Evolutionary conservation across 1,140 invertebrate species (phyloP).

Genomic region (Ectropis grisescens): DNA sequence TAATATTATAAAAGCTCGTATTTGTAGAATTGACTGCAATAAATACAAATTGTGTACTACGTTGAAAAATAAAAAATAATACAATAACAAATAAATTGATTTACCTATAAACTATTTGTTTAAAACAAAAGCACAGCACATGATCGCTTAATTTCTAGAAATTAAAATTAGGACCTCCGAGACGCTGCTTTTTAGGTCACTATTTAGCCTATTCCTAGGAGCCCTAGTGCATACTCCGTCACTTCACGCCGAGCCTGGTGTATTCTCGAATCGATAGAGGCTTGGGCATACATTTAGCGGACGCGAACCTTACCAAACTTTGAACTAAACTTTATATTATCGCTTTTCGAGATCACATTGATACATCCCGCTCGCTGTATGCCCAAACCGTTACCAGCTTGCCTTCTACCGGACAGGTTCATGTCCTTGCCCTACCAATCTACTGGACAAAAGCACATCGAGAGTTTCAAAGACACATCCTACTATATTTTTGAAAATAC

Average conservation of each 20-base stretch:
- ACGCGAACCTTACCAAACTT: too few species aligned
- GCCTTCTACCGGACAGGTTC: too few species aligned
- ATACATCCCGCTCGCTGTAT: too few species aligned
- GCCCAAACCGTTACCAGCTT: too few species aligned
- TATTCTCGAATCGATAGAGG: background rate
- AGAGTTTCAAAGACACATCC: slow-evolving; percentile 64
- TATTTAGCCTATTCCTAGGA: slow-evolving; percentile 54
- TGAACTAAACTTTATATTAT: too few species aligned
- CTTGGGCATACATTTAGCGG: slow-evolving; percentile 7
- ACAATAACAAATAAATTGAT: slow-evolving; percentile 60
- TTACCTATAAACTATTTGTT: slow-evolving; percentile 51
- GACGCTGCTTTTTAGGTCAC: slow-evolving; percentile 46
- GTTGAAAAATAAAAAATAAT: slow-evolving; percentile 38
- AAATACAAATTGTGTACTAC: slow-evolving; percentile 38
- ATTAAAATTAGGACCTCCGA: slow-evolving; percentile 55
- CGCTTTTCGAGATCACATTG: too few species aligned
- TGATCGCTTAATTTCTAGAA: slow-evolving; percentile 64
- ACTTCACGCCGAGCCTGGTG: slow-evolving; percentile 4
- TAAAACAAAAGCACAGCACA: slow-evolving; percentile 70
- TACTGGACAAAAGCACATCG: slow-evolving; percentile 66
- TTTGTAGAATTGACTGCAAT: slow-evolving; percentile 53
- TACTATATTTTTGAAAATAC: slow-evolving; percentile 54
- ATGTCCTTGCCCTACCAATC: too few species aligned
- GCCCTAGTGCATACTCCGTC: slow-evolving; percentile 39
- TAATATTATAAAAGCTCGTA: slow-evolving; percentile 41